A percentile compares a stretch with the other conserved stretches of the same genome.
Evolutionary conservation across 2,888 invertebrate genomes (phyloP).

Genomic region (Thera britannica): DNA sequence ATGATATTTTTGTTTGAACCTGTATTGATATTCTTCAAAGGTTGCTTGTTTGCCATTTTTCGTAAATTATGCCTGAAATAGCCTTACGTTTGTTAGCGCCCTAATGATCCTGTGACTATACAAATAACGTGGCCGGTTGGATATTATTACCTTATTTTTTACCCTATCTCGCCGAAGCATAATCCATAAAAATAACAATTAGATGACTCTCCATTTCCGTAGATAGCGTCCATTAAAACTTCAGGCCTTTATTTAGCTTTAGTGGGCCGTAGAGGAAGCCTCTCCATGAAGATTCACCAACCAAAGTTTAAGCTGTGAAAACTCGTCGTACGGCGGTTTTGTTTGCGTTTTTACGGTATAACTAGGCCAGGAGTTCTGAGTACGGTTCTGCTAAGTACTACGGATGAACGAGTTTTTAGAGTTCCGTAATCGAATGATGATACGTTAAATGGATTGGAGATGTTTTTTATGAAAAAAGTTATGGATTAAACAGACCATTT

Average conservation of each 20-base stretch:
- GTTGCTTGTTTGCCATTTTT: no score
- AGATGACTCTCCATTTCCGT: slow-evolving; percentile 47
- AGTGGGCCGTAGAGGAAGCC: slow-evolving; percentile 33
- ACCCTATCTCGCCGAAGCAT: slow-evolving; percentile 28
- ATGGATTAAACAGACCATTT: no score
- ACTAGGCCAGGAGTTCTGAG: slow-evolving; percentile 38
- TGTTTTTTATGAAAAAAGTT: no score
- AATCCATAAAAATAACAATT: slow-evolving; percentile 40
- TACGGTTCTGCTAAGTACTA: slow-evolving; percentile 6
- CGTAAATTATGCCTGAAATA: no score
- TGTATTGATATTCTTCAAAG: no score
- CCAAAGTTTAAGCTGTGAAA: slow-evolving; percentile 54
- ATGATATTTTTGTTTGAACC: no score
- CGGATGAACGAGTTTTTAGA: background rate
- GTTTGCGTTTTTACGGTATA: slow-evolving; percentile 50
- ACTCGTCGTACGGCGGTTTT: slow-evolving; percentile 47
- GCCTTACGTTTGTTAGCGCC: no score
- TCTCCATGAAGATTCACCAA: slow-evolving; percentile 44
- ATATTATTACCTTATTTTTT: background rate
- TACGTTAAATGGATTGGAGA: no score
- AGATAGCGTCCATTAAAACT: slow-evolving; percentile 57
- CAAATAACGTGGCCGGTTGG: no score
- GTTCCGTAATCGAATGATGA: background rate
- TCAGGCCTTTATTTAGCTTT: slow-evolving; percentile 51
- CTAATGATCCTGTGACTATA: no score